Evolutionary conservation across 2,797 vertebrate species (phyloP).

Genomic region (Xenopus petersii): DNA sequence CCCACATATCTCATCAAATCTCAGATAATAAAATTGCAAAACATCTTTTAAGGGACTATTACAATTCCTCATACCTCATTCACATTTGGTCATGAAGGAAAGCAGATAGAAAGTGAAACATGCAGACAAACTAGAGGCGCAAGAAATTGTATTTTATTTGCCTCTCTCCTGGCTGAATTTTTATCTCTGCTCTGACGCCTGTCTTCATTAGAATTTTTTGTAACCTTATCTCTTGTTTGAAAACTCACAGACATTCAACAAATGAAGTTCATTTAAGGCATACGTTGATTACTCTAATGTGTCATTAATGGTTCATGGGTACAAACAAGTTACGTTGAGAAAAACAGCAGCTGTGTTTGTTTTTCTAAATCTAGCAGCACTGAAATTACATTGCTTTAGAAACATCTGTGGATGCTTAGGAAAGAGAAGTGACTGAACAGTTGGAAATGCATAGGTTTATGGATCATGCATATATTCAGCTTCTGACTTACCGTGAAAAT

Average conservation of each 20-base stretch:
- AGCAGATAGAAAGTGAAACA: no score
- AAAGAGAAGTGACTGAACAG: slow-evolving; percentile 1
- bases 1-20: no score
- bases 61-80: no score
- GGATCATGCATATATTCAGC: slow-evolving; percentile 29
- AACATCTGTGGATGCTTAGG: slow-evolving; percentile 40
- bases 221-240: not conserved
- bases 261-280: slow-evolving; percentile 21
- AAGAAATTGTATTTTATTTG: no score
- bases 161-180: not conserved
- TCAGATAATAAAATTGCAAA: no score
- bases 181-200: not conserved
- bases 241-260: not conserved
- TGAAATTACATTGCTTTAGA: slow-evolving; percentile 34
- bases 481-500: slow-evolving; percentile 4
- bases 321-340: slow-evolving; percentile 31
- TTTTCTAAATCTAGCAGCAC: slow-evolving; percentile 24
- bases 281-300: slow-evolving; percentile 22
- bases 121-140: no score
- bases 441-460: slow-evolving; percentile 20
- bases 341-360: slow-evolving; percentile 43
- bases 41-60: no score
- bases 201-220: not conserved
- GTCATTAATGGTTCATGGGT: slow-evolving; percentile 22
- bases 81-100: no score